A percentile compares a stretch with the other conserved stretches of the same genome.
Evolutionary conservation across 2,888 invertebrate genomes (phyloP).

Genomic region (Falcaria lacertinaria): DNA sequence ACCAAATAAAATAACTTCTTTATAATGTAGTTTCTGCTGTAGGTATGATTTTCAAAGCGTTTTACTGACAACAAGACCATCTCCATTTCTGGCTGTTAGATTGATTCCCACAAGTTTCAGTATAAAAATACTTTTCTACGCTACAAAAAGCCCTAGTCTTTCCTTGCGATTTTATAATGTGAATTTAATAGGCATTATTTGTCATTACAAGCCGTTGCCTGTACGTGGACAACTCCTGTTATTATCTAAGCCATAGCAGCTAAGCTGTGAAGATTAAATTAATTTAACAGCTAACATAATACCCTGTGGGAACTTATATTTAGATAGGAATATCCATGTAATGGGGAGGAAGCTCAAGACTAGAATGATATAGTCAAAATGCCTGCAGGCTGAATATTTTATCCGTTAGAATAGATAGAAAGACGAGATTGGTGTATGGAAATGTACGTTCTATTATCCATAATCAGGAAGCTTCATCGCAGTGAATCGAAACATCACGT

Average conservation of each 20-base stretch:
- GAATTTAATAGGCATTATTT: neutral
- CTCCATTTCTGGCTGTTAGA: too few relatives aligned
- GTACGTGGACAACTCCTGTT: neutral
- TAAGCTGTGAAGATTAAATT: neutral
- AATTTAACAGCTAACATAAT: neutral
- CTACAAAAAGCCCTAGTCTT: too few relatives aligned
- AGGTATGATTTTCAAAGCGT: too few relatives aligned
- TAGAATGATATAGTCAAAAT: neutral
- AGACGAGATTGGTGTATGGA: too few relatives aligned
- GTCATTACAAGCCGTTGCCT: neutral
- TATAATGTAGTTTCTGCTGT: too few relatives aligned
- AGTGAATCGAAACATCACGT: too few relatives aligned
- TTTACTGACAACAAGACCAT: too few relatives aligned
- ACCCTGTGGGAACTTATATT: neutral
- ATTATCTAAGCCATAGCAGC: neutral
- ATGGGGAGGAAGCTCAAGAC: neutral
- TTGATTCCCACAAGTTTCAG: too few relatives aligned
- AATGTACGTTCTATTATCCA: too few relatives aligned
- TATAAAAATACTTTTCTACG: too few relatives aligned
- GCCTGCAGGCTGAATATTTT: neutral
- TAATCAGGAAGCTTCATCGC: too few relatives aligned
- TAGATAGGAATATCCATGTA: neutral
- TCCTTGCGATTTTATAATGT: neutral
- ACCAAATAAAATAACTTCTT: too few relatives aligned
- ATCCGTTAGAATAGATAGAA: neutral